These are phyloP conservation scores for Zaprionus obscuricornis DNA, from an alignment of 2,888 invertebrate genomes.

Conservation along the genomic window DNA sequence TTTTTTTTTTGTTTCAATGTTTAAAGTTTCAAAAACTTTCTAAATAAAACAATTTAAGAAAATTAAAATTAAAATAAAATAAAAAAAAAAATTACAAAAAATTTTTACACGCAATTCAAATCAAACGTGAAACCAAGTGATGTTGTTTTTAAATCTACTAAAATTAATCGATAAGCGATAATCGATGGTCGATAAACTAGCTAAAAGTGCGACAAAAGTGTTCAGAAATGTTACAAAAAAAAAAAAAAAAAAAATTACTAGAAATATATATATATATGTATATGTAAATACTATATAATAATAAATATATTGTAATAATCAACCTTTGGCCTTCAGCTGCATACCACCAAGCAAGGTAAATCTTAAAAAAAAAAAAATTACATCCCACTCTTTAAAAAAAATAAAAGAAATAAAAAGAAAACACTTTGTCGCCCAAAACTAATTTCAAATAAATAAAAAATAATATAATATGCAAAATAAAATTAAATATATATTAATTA, in stretches of 20 bases:
- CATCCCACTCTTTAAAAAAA: conserved; percentile 13
- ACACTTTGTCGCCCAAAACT: conserved; percentile 56
- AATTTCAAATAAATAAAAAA: conserved; percentile 36
- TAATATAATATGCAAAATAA: conserved; percentile 4
- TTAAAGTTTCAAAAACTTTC: conserved; percentile 66
- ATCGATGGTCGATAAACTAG: conserved; percentile 38
- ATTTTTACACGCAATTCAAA: conserved; percentile 80
- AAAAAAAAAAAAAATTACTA: conserved; percentile 23
- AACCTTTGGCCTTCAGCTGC: conserved; percentile 64
- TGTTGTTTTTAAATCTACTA: conserved; percentile 74
- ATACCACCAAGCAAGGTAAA: conserved; percentile 65
- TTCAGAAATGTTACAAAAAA: conserved; percentile 46
- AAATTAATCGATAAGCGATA: conserved; percentile 34
- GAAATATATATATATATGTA: conserved; percentile 8
- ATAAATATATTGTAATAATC: not conserved
- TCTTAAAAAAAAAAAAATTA: conserved; percentile 39
- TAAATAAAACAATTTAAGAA: conserved; percentile 26
- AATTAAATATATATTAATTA: conserved; percentile 1
- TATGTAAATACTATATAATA: not conserved
- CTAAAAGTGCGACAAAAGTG: conserved; percentile 70
- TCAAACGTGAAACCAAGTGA: conserved; percentile 82
- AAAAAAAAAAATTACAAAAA: conserved; percentile 30
- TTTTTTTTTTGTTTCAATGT: conserved; percentile 34
- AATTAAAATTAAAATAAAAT: conserved; percentile 26
- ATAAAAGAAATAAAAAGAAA: too few species aligned